Conservation (phyloP, 2,888 invertebrate genomes). For the Melieria crassipennis region DNA sequence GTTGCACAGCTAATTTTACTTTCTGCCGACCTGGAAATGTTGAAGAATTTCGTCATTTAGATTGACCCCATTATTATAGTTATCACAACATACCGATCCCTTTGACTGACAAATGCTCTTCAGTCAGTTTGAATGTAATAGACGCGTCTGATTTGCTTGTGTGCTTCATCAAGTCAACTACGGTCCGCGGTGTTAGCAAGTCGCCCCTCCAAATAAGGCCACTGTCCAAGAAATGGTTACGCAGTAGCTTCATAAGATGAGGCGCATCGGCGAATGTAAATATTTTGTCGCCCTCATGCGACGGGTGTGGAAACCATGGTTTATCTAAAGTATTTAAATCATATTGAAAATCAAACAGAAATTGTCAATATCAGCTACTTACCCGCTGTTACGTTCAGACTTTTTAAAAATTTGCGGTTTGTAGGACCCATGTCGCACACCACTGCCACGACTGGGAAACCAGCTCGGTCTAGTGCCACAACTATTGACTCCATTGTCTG, state of each 20-base stretch:
- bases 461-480: background rate
- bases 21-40: conserved; percentile 22
- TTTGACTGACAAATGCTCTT: conserved; percentile 27
- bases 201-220: conserved; percentile 35
- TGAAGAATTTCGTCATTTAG: background rate
- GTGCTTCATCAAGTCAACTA: conserved; percentile 23
- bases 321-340: conserved; percentile 21
- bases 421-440: conserved; percentile 28
- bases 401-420: conserved; percentile 33
- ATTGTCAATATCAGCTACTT: background rate
- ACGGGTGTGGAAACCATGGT: conserved; percentile 40
- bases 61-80: too few relatives aligned
- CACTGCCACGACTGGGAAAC: conserved; percentile 26
- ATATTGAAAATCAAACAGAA: background rate
- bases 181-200: conserved; percentile 3
- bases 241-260: conserved; percentile 38
- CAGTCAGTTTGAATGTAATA: conserved; percentile 24
- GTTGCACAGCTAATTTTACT: conserved; percentile 27
- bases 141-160: conserved; percentile 13
- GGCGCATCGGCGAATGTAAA: conserved; percentile 34
- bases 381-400: conserved; percentile 27
- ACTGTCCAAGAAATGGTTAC: conserved; percentile 40
- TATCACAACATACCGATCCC: background rate
- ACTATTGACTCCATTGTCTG: conserved; percentile 7
- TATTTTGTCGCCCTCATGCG: conserved; percentile 32